These are phyloP conservation scores for Typhlichthys eigenmanni DNA, from an alignment of 2,797 vertebrate species.

Conservation along the genomic window DNA sequence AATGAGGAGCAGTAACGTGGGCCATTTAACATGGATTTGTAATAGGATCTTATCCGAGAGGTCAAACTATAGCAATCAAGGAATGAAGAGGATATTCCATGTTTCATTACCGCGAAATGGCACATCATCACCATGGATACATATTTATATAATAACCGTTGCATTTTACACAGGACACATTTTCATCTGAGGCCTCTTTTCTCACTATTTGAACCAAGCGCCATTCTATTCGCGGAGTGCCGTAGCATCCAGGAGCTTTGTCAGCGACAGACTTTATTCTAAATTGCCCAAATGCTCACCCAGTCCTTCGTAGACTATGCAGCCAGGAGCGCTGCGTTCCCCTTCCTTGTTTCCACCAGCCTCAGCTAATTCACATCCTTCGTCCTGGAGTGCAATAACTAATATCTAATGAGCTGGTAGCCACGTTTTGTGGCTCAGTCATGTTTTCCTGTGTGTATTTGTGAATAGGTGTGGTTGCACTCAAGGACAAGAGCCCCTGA, in stretches of 20 bases:
- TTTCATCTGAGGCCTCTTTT: constrained; percentile 25
- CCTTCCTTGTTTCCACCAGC: constrained; percentile 12
- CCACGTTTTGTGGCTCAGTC: constrained; percentile 16
- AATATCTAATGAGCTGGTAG: constrained; percentile 30
- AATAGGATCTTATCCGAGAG: constrained; percentile 20
- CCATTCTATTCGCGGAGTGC: constrained; percentile 35
- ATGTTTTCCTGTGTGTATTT: constrained; percentile 10
- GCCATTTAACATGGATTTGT: constrained; percentile 16
- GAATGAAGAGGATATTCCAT: constrained; percentile 7
- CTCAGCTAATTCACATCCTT: constrained; percentile 13
- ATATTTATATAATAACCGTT: not conserved
- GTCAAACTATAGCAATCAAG: constrained; percentile 10
- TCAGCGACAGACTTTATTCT: constrained; percentile 49
- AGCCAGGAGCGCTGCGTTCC: constrained; percentile 15
- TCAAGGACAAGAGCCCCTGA: constrained; percentile 16
- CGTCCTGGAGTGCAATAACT: constrained; percentile 19
- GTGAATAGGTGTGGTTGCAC: constrained; percentile 37
- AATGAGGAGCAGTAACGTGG: not conserved
- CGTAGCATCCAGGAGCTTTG: constrained; percentile 38
- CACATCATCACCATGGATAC: constrained; percentile 5
- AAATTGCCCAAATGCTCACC: constrained; percentile 31
- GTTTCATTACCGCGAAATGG: constrained; percentile 7
- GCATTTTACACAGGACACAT: constrained; percentile 27
- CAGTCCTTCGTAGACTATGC: constrained; percentile 19
- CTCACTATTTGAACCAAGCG: constrained; percentile 40